Conservation (phyloP, 2,888 invertebrate species). For the Antitype chi region DNA sequence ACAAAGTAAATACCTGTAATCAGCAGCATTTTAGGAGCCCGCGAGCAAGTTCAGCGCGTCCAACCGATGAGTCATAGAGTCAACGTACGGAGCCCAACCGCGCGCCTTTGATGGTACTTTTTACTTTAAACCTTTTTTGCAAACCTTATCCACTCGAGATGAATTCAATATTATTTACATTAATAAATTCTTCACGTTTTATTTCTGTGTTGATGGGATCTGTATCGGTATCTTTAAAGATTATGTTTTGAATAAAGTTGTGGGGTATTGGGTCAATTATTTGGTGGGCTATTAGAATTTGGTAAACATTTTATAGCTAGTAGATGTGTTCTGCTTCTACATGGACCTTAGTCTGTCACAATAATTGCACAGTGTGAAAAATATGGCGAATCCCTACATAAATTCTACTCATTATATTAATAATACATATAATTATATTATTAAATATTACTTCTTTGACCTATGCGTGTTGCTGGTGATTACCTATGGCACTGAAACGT, state of each 20-base stretch:
- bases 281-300: background rate
- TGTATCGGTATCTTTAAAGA: slow-evolving; percentile 30
- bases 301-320: background rate
- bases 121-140: slow-evolving; percentile 72
- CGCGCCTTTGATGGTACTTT: slow-evolving; percentile 72
- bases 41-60: slow-evolving; percentile 76
- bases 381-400: no score
- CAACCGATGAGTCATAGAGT: slow-evolving; percentile 83
- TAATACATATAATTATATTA: no score
- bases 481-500: no score
- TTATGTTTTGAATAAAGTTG: slow-evolving; percentile 18
- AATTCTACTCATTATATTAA: no score
- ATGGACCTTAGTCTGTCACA: background rate
- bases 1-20: slow-evolving; percentile 13
- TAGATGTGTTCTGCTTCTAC: background rate
- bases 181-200: slow-evolving; percentile 59
- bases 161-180: slow-evolving; percentile 69
- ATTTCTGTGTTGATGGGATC: slow-evolving; percentile 50
- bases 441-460: no score
- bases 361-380: no score
- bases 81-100: slow-evolving; percentile 76
- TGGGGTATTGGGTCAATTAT: slow-evolving; percentile 27
- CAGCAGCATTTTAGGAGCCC: slow-evolving; percentile 74
- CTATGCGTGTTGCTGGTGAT: no score
- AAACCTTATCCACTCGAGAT: slow-evolving; percentile 63